Base-by-base conservation (phyloP, 2,113 vertebrate species). In the Sinocyclocheilus anshuiensis region DNA sequence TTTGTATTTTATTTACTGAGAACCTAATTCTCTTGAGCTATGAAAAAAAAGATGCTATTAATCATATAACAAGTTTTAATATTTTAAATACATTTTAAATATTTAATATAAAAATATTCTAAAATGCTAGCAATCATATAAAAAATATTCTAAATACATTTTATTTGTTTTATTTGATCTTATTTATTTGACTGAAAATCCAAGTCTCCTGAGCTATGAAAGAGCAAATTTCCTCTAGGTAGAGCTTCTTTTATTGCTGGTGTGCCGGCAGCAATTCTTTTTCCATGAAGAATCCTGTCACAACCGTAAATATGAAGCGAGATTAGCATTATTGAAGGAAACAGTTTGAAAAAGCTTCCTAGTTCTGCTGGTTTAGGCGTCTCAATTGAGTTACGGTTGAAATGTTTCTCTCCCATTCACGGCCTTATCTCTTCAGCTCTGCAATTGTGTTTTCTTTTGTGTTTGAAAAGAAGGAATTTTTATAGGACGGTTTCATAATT, bases 401-500 rank as follows among this genome's bases (percentile, higher is more conserved):
- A 71, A 83, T 59, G 78, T 61, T 53, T 76, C 36, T 22, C 78
- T 65, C 81, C 59, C 45, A 16, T 65, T 80, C 20, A 24, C 59
- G 42, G 39, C 77, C 82, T 87, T 87, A 87, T 89, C 88, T 79
- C 63, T 53, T 42, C 65, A 50, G 63, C 77, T 69, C 85, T 79
- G 75, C 78, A 75, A 65, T 57, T 50, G 63, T 57, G 67, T 36
- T 80, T 86, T 80, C 83, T 81, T 86, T 84, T 84, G 76, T 76
- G 80, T 80, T 61, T 81, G 59, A 83, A 75, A 20, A 50, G 6
- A 53, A 81, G 26, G 42, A 55, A 29, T 4, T 86, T 83, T 72
- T 67, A 86, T 83, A 72, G 36, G 71, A 79, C 57, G 42, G 55
- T 81, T 84, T 86, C 72, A 85, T 88, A 78, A 87, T 65, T 86